A percentile compares a stretch with the other conserved stretches of the same genome.
phyloP scores from a whole-genome alignment of 2,797 vertebrate genomes.

The Triplophysa yarkandensis region DNA sequence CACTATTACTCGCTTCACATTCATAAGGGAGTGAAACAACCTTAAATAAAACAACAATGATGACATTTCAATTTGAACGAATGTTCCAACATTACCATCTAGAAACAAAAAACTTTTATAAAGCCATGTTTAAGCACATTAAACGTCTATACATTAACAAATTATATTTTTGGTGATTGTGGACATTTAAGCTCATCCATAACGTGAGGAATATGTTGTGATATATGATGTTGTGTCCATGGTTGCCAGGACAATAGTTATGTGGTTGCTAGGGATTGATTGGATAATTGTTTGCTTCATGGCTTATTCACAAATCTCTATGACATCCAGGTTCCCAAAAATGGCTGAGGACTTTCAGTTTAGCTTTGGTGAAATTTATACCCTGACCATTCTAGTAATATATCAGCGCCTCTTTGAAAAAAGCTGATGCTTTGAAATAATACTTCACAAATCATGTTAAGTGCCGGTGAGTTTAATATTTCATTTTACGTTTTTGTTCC shows the following conservation, averaged over 20 bases:
- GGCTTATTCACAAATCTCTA: too few species aligned
- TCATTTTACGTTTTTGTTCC: background rate
- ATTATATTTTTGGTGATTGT: too few species aligned
- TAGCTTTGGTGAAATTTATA: background rate
- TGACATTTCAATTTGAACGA: background rate
- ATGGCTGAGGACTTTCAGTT: background rate
- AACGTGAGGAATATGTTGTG: too few species aligned
- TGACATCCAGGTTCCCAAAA: too few species aligned
- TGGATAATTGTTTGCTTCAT: too few species aligned
- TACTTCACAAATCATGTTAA: too few species aligned
- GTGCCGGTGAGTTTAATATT: background rate
- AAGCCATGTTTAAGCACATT: background rate
- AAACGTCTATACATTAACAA: background rate
- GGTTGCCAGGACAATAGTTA: too few species aligned
- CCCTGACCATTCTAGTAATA: background rate
- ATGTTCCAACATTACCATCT: background rate
- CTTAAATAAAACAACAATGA: constrained; percentile 64
- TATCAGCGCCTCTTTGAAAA: too few species aligned
- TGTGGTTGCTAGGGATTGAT: too few species aligned
- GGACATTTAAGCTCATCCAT: too few species aligned
- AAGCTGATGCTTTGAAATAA: too few species aligned
- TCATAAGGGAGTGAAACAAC: constrained; percentile 85
- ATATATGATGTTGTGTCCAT: too few species aligned
- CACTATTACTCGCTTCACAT: constrained; percentile 82
- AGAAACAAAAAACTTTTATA: background rate